phyloP scores from a whole-genome alignment of 2,888 invertebrate species.

The Gnatocerus cornutus region DNA sequence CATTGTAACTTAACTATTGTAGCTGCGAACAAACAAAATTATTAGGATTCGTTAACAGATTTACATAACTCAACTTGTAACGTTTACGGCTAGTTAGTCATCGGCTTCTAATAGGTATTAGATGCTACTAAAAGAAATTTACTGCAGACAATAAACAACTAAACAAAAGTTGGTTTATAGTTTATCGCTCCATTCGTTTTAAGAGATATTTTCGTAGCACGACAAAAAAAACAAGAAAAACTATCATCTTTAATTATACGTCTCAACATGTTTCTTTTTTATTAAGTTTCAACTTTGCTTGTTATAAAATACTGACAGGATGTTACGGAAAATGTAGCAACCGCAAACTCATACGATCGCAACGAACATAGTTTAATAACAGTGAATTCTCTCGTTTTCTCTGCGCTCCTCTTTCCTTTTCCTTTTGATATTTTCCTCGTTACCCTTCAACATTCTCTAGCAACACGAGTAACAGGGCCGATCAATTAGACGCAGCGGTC shows the following conservation, averaged over 20 bases:
- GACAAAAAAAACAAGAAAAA: too few species aligned
- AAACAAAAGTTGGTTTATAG: constrained; percentile 10
- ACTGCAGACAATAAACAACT: constrained; percentile 4
- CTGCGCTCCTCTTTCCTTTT: constrained; percentile 24
- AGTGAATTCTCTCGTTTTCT: constrained; percentile 15
- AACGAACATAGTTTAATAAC: neutral
- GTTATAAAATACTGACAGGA: neutral
- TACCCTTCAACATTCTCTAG: constrained; percentile 32
- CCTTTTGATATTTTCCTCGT: constrained; percentile 21
- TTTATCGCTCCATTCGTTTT: constrained; percentile 1
- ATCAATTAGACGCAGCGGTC: constrained; percentile 66
- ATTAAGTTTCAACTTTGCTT: neutral
- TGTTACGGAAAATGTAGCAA: neutral
- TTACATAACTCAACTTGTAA: too few species aligned
- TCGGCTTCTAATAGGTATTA: neutral
- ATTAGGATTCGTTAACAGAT: neutral
- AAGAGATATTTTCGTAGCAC: too few species aligned
- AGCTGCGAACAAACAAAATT: neutral
- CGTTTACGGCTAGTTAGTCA: too few species aligned
- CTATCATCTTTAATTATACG: too few species aligned
- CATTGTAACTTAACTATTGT: neutral
- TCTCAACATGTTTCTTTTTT: neutral
- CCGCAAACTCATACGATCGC: neutral
- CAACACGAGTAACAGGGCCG: constrained; percentile 53
- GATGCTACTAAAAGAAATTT: constrained; percentile 1